Conservation (phyloP, 2,888 invertebrate genomes). For the Campaea margaritaria region DNA sequence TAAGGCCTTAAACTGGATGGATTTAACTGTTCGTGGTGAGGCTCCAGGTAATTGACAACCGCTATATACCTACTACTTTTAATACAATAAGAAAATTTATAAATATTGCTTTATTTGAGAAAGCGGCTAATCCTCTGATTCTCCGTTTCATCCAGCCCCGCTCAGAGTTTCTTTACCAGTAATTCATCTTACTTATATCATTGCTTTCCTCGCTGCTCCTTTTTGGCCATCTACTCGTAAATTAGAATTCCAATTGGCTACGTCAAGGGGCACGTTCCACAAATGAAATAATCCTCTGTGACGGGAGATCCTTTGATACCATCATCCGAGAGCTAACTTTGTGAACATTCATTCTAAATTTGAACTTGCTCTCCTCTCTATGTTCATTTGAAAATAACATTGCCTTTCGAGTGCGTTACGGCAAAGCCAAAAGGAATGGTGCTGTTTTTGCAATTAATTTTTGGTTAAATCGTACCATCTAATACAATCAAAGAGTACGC, state of each 20-base stretch:
- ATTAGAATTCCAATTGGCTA: constrained; percentile 38
- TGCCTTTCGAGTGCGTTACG: background rate
- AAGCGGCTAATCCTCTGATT: background rate
- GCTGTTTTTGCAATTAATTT: too few relatives aligned
- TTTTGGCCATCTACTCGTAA: constrained; percentile 13
- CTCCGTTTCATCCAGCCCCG: too few relatives aligned
- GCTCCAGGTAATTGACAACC: too few relatives aligned
- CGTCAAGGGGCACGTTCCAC: constrained; percentile 36
- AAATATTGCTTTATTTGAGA: too few relatives aligned
- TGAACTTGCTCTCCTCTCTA: background rate
- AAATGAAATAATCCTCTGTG: constrained; percentile 41
- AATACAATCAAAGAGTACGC: too few relatives aligned
- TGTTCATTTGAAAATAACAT: background rate
- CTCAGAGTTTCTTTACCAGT: background rate
- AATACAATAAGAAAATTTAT: too few relatives aligned
- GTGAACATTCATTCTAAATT: constrained; percentile 17
- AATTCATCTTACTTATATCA: constrained; percentile 22
- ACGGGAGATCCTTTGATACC: constrained; percentile 35
- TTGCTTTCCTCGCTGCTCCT: background rate
- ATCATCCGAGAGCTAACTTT: constrained; percentile 19
- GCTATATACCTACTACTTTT: too few relatives aligned
- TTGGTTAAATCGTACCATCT: too few relatives aligned
- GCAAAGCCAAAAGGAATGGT: too few relatives aligned
- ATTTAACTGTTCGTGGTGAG: too few relatives aligned
- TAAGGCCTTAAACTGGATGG: too few relatives aligned